Base-by-base conservation (phyloP, 2,113 vertebrate genomes). In the Deroptyus accipitrinus region DNA sequence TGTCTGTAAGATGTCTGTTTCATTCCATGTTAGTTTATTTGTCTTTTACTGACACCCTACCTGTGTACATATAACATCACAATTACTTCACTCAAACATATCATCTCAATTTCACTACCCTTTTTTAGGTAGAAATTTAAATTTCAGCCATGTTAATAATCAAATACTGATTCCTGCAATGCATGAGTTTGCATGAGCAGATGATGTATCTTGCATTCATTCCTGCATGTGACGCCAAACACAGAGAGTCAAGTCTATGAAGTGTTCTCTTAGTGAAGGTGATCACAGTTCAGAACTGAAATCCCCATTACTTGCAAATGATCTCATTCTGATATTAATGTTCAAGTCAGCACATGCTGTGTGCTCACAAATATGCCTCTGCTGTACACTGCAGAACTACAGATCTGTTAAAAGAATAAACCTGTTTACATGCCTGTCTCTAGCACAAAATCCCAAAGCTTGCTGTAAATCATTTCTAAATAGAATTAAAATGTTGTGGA, bases 21-120 rank as follows among this genome's bases (percentile, higher is more conserved):
- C 82, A 66, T 89, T 95, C 83, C n/a, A 44, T 4, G 39, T 31
- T 78, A 88, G 11, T 79, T 74, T 89, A 86, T 95, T 95, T 94
- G n/a, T 97, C 83, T 91, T 97, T 85, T 55, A 22, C 52, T 95
- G 90, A 70, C 91, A 96, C 35, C 28, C 28, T 76, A 91, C 80
- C 86, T 96, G 28, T 82, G 75, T 14, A 44, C 30, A 23, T 55
- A 22, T 7, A 9, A 93, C 48, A 44, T 70, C 55, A 94, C 52
- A 70, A 74, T 83, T 88, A 52, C 31, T 62, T 79, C 77, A 91
- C 28, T 95, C 11, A 15, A 82, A 79, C 30, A 42, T 30, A 25
- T 17, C 16, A 49, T 69, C 51, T 96, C 66, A 72, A 55, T 83
- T 85, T 63, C 1, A 2, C 66, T 70, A 68, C 17, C 5, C 13